Evolutionary conservation across 2,797 vertebrate species (phyloP).

Genomic region (Siniperca obscura): DNA sequence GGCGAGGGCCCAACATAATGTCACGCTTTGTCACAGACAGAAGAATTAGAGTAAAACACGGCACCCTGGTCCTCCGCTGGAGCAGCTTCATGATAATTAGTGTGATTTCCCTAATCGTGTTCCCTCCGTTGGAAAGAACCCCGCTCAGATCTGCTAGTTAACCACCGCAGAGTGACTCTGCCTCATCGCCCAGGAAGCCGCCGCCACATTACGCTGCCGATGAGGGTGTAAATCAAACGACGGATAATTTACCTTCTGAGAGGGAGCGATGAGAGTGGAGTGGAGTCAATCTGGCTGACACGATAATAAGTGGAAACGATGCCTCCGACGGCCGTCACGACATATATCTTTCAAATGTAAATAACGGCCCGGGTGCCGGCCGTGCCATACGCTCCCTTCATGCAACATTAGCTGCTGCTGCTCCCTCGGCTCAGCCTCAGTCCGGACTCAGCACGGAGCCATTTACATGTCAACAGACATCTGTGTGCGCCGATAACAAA

Average conservation of each 20-base stretch:
- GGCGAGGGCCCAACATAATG: slow-evolving; percentile 28
- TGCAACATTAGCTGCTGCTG: slow-evolving; percentile 88
- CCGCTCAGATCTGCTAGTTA: slow-evolving; percentile 37
- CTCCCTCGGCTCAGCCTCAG: slow-evolving; percentile 85
- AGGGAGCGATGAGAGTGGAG: slow-evolving; percentile 13
- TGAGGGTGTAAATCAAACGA: slow-evolving; percentile 43
- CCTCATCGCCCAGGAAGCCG: slow-evolving; percentile 37
- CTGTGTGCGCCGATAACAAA: slow-evolving; percentile 90
- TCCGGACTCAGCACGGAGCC: slow-evolving; percentile 76
- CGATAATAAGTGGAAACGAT: slow-evolving; percentile 36
- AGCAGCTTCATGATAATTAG: slow-evolving; percentile 37
- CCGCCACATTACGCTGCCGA: slow-evolving; percentile 19
- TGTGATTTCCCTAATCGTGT: slow-evolving; percentile 41
- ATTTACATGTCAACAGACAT: slow-evolving; percentile 87
- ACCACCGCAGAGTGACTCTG: slow-evolving; percentile 21
- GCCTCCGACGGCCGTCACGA: slow-evolving; percentile 12
- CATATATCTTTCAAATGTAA: slow-evolving; percentile 50
- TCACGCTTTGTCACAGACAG: slow-evolving; percentile 45
- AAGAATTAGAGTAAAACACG: slow-evolving; percentile 46
- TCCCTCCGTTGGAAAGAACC: slow-evolving; percentile 8
- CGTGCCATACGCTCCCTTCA: slow-evolving; percentile 83
- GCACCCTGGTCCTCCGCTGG: slow-evolving; percentile 13
- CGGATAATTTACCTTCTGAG: slow-evolving; percentile 40
- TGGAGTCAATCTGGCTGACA: slow-evolving; percentile 35
- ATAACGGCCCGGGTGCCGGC: slow-evolving; percentile 18